Percentiles rank a stretch among this genome's conserved stretches.
Evolutionary conservation across 2,113 vertebrate species (phyloP).

Genomic region (Centropus bengalensis): DNA sequence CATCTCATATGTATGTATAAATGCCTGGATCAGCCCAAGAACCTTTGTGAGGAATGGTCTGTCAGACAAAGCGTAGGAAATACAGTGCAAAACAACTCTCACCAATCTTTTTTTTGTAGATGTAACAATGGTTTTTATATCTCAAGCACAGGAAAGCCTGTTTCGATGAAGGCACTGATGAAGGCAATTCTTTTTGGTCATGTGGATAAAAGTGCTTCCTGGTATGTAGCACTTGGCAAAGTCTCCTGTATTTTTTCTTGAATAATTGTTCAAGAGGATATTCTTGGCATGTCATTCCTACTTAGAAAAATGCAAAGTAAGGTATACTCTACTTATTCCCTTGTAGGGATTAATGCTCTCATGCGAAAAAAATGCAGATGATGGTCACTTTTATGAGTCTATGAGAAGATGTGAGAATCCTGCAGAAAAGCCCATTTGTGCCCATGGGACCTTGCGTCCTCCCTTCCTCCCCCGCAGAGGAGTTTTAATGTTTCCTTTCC

Average conservation of each 20-base stretch:
- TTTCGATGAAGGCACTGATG: slow-evolving; percentile 31
- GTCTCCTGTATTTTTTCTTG: slow-evolving; percentile 16
- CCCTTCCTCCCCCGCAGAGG: background rate
- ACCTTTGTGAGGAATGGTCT: slow-evolving; percentile 47
- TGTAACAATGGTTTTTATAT: slow-evolving; percentile 32
- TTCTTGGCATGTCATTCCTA: slow-evolving; percentile 8
- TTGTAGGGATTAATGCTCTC: slow-evolving; percentile 27
- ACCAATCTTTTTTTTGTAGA: slow-evolving; percentile 47
- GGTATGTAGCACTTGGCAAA: slow-evolving; percentile 40
- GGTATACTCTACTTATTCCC: slow-evolving; percentile 20
- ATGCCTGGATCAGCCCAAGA: slow-evolving; percentile 20
- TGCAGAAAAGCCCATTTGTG: background rate
- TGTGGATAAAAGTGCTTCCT: slow-evolving; percentile 48
- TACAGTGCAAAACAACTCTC: slow-evolving; percentile 14
- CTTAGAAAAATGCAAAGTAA: slow-evolving; percentile 42
- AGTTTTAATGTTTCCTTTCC: background rate
- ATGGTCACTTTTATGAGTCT: background rate
- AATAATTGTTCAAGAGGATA: slow-evolving; percentile 43
- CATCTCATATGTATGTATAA: slow-evolving; percentile 19
- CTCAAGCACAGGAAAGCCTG: slow-evolving; percentile 30
- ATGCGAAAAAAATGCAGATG: background rate
- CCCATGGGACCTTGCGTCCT: background rate
- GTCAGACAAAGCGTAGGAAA: slow-evolving; percentile 44
- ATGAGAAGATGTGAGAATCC: background rate
- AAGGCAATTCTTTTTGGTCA: background rate